These are phyloP conservation scores for Diprion similis DNA, from an alignment of 1,140 invertebrate species.

Conservation along the genomic window DNA sequence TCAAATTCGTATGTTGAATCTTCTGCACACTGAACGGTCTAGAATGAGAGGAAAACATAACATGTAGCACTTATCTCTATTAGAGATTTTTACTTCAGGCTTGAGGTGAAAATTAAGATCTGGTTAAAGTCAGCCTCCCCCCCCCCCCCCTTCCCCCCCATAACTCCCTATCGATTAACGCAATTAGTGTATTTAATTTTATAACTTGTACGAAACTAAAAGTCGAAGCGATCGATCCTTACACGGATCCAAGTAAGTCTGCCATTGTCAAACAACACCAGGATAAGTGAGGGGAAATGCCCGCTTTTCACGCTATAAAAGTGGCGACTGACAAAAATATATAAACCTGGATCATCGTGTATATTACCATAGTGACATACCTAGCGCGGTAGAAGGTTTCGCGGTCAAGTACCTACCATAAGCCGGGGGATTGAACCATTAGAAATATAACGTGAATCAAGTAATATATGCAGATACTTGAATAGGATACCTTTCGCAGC, in stretches of 20 bases:
- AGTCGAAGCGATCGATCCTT: no score
- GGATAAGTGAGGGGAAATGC: no score
- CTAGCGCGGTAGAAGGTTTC: no score
- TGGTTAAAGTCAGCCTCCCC: background rate
- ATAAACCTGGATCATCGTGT: no score
- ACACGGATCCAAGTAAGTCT: no score
- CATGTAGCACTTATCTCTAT: background rate
- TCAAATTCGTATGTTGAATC: conserved; percentile 89
- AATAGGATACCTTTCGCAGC: conserved; percentile 81
- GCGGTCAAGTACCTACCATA: no score
- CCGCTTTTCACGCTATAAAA: no score
- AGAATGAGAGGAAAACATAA: conserved; percentile 30
- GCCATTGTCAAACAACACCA: no score
- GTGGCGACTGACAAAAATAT: no score
- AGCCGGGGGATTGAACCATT: no score
- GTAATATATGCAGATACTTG: background rate
- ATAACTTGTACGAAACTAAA: background rate
- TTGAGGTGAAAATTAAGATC: background rate
- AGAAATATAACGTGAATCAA: background rate
- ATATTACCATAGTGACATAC: no score
- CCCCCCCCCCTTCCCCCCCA: no score
- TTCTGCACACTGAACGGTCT: conserved; percentile 93
- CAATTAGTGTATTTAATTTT: background rate
- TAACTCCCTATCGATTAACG: background rate
- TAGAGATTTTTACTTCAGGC: background rate